Evolutionary conservation across 2,888 invertebrate genomes (phyloP).

Genomic region (Myathropa florea): DNA sequence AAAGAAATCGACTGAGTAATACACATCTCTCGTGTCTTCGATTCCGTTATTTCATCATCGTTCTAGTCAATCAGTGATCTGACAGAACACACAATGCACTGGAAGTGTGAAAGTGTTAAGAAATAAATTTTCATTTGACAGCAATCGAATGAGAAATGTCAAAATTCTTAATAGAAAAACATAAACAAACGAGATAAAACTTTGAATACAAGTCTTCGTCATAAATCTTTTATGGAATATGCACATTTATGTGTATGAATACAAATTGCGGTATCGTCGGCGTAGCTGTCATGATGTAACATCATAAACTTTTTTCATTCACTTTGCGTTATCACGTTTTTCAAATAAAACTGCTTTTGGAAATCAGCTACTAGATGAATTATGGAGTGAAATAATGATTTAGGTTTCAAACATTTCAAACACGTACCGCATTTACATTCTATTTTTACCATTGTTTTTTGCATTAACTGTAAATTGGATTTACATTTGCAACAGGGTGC

Average conservation of each 20-base stretch:
- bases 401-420: no score
- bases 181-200: background rate
- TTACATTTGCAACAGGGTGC: no score
- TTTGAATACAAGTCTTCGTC: background rate
- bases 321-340: background rate
- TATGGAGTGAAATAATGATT: background rate
- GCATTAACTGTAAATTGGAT: no score
- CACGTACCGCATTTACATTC: no score
- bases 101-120: background rate
- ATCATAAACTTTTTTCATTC: background rate
- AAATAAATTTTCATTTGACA: background rate
- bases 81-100: background rate
- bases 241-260: background rate
- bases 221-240: background rate
- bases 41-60: background rate
- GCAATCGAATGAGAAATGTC: background rate
- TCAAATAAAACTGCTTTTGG: background rate
- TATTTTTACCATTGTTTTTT: no score
- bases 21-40: background rate
- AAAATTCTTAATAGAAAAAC: background rate
- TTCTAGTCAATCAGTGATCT: background rate
- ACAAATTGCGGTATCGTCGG: background rate
- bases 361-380: background rate
- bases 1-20: background rate
- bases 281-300: background rate